These are phyloP conservation scores for Callipepla squamata DNA, from an alignment of 2,113 vertebrate species.

Conservation along the genomic window DNA sequence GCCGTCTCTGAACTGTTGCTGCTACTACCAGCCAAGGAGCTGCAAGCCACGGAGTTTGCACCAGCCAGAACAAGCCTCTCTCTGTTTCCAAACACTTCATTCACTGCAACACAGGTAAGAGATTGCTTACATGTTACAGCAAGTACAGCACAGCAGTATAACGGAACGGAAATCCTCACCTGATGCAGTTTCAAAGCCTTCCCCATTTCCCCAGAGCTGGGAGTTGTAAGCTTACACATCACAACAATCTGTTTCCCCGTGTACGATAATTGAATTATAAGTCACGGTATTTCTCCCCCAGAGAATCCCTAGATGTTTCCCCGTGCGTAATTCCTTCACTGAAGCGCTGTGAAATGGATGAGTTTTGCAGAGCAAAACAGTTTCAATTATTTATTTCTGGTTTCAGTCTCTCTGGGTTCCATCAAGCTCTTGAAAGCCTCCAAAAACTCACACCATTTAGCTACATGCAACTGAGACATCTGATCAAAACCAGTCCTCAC, in stretches of 20 bases:
- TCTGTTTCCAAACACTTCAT: slow-evolving; percentile 87
- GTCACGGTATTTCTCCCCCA: neutral
- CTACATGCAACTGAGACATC: neutral
- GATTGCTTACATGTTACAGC: neutral
- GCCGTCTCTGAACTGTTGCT: slow-evolving; percentile 65
- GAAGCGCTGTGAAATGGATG: neutral
- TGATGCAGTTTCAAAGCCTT: neutral
- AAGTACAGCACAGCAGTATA: neutral
- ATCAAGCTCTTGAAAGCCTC: neutral
- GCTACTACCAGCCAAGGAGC: slow-evolving; percentile 45
- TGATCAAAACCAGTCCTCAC: neutral
- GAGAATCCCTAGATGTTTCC: neutral
- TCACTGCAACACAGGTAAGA: slow-evolving; percentile 78
- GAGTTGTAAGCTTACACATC: neutral
- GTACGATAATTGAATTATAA: neutral
- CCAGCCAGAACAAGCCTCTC: slow-evolving; percentile 80
- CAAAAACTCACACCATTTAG: neutral
- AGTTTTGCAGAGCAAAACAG: neutral
- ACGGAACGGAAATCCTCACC: neutral
- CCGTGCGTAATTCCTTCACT: neutral
- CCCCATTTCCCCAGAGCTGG: rapidly evolving
- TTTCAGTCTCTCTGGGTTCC: neutral
- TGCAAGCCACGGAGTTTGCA: slow-evolving; percentile 40
- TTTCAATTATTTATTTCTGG: slow-evolving; percentile 9
- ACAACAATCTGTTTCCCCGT: neutral